Evolutionary conservation across 2,888 invertebrate genomes (phyloP).

Genomic region (Monoplex corrugatus): DNA sequence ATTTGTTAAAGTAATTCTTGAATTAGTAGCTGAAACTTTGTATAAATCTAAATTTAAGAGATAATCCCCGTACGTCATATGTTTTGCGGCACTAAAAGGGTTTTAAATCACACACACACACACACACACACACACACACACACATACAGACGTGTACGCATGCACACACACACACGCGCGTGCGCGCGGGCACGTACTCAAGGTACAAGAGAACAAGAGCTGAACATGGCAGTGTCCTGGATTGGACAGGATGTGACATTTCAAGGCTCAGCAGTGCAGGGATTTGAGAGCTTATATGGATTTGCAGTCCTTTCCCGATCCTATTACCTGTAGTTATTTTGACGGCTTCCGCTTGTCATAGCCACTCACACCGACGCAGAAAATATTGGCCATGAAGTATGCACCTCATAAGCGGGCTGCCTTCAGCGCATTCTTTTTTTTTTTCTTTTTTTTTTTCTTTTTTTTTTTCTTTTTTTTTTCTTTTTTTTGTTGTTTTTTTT

Average conservation of each 20-base stretch:
- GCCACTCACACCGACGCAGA: slow-evolving; percentile 16
- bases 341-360: slow-evolving; percentile 30
- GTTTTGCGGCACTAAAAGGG: no score
- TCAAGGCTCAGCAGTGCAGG: slow-evolving; percentile 8
- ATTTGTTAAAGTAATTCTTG: no score
- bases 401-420: background rate
- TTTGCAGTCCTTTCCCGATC: slow-evolving; percentile 38
- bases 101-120: background rate
- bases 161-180: background rate
- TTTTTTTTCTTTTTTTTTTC: background rate
- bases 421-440: background rate
- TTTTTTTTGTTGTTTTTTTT: no score
- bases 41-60: no score
- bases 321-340: slow-evolving; percentile 23
- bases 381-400: background rate
- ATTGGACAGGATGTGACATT: slow-evolving; percentile 34
- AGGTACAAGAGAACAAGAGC: background rate
- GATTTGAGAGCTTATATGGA: slow-evolving; percentile 31
- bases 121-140: background rate
- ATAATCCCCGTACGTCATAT: no score
- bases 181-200: background rate
- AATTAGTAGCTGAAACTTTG: no score
- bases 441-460: background rate
- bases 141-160: no score
- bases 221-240: background rate